Base-by-base conservation (phyloP, 2,113 vertebrate genomes). In the Irena cyanogastra region DNA sequence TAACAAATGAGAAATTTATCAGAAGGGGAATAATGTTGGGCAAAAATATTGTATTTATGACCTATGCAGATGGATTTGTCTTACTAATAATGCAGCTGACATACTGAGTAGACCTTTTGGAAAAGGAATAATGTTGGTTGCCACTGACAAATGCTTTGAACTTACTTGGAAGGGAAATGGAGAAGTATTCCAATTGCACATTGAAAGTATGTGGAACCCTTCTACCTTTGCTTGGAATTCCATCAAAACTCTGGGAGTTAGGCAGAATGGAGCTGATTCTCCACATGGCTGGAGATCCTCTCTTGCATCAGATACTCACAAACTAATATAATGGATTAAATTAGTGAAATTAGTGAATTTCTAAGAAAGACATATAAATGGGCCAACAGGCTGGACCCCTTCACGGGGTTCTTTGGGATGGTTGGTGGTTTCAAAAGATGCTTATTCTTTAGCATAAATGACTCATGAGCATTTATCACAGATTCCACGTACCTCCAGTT, bases 1-100 rank as follows among this genome's bases (percentile, higher is more conserved):
- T 63, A 76, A 63, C 23, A 92, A 92, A 94, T 23, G 28, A 94
- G 75, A 74, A 79, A 89, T 66, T 83, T 86, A 57, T 92, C 72
- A 71, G 59, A 76, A 74, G n/a, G 27, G 15, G 21, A 92, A 57
- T n/a, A 83, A 18, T 44, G 7, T 50, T 87, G 52, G n/a, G 27
- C n/a, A 83, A 94, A 95, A 81, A n/a, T 78, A 68, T 7, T 63
- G 16, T 68, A 24, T 81, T 90, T 90, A 74, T 86, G 76, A 90
- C 65, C 56, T 56, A 5, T 22, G 26, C 0, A 19, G 68, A 42
- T 77, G 37, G 47, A 90, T 95, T 93, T 93, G 11, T 80, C 30
- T 93, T 64, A n/a, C 50, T 90, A 75, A 92, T 87, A 95, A 89
- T 64, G 28, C 41, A 64, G 22, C 24, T 86, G 80, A 81, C 28